Conservation (phyloP, 2,113 vertebrate genomes). For the Mastomys natalensis region DNA sequence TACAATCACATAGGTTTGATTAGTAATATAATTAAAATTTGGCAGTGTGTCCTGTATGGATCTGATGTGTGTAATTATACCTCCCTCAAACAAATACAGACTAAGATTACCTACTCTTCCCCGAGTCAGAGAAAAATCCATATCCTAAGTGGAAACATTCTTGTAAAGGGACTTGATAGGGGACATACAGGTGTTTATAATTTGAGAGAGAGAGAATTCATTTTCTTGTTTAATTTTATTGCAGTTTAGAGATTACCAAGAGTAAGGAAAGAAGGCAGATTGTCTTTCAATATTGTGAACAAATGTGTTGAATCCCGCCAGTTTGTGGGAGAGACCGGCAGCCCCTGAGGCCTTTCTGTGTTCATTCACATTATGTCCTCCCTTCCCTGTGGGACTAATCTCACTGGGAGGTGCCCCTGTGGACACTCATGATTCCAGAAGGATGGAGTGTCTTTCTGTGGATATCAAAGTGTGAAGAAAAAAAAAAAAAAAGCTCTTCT, state of each 20-base stretch:
- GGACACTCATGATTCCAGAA: neutral
- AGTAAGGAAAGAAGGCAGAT: conserved; percentile 24
- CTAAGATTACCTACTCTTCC: neutral
- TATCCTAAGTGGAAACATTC: conserved; percentile 53
- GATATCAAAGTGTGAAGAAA: too few species aligned
- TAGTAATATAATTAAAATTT: conserved; percentile 52
- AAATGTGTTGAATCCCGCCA: neutral
- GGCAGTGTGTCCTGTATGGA: conserved; percentile 26
- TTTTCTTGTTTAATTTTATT: conserved; percentile 51
- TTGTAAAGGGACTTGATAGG: neutral
- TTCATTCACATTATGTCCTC: neutral
- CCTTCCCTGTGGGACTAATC: neutral
- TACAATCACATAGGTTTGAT: conserved; percentile 24
- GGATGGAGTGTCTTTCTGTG: neutral
- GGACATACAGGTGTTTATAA: conserved; percentile 41
- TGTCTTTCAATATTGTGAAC: neutral
- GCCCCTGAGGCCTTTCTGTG: neutral
- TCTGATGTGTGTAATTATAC: conserved; percentile 6
- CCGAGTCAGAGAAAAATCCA: neutral
- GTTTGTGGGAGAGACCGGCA: neutral
- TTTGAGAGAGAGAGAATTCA: conserved; percentile 30
- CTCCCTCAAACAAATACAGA: conserved; percentile 4
- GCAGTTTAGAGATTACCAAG: neutral
- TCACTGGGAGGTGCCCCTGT: neutral
- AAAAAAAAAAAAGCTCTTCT: neutral